Evolutionary conservation across 2,797 vertebrate genomes (phyloP).

Genomic region (Syngnathus acus): DNA sequence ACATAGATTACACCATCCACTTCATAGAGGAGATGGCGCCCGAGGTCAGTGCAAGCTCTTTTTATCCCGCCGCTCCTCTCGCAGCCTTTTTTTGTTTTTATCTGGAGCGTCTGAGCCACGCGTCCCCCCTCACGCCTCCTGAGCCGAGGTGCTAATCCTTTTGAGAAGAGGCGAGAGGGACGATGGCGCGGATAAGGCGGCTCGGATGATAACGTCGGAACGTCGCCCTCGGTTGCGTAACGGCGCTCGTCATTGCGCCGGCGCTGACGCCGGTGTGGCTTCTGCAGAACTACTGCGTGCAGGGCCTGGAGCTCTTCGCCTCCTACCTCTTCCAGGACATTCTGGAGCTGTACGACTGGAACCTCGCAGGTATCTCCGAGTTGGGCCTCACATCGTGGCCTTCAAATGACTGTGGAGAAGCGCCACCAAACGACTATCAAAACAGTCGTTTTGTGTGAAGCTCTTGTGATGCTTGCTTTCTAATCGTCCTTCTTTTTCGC

Average conservation of each 20-base stretch:
- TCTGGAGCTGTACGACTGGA: slow-evolving; percentile 97
- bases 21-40: slow-evolving; percentile 99
- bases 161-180: slow-evolving; percentile 24
- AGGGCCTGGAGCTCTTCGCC: slow-evolving; percentile 89
- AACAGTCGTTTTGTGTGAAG: not conserved
- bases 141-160: slow-evolving; percentile 52
- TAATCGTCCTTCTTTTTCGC: not conserved
- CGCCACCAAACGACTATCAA: not conserved
- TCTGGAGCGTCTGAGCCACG: slow-evolving; percentile 41
- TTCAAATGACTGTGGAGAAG: not conserved
- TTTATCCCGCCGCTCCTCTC: slow-evolving; percentile 32
- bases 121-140: slow-evolving; percentile 27
- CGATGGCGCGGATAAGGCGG: slow-evolving; percentile 43
- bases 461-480: not conserved
- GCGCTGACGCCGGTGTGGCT: too few relatives aligned
- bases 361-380: slow-evolving; percentile 77
- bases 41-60: slow-evolving; percentile 79
- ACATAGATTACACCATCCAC: slow-evolving; percentile 99
- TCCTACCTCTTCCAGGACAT: slow-evolving; percentile 91
- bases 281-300: slow-evolving; percentile 90
- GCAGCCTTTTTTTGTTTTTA: slow-evolving; percentile 42
- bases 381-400: not conserved
- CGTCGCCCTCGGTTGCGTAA: slow-evolving; percentile 45
- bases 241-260: not conserved
- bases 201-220: slow-evolving; percentile 38